Conservation (phyloP, 1,140 invertebrate genomes). For the Eumaeus atala region DNA sequence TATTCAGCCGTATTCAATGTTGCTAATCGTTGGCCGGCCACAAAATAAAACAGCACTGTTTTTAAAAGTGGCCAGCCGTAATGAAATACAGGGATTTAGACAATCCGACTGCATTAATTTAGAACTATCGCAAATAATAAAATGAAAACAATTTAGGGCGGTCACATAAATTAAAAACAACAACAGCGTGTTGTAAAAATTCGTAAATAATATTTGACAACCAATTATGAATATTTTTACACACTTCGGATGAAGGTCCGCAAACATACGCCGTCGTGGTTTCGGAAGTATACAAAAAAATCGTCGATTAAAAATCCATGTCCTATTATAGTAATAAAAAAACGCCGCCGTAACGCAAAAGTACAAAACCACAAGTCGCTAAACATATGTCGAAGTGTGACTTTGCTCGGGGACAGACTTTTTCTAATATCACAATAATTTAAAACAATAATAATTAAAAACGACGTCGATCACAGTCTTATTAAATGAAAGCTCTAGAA, state of each 20-base stretch:
- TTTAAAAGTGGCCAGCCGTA: too few species aligned
- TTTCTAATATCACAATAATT: slow-evolving; percentile 32
- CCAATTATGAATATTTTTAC: background rate
- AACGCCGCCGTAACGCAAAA: background rate
- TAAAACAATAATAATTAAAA: slow-evolving; percentile 28
- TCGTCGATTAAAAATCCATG: slow-evolving; percentile 3
- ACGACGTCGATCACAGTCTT: slow-evolving; percentile 38
- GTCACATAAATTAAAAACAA: too few species aligned
- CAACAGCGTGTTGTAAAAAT: too few species aligned
- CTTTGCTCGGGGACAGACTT: slow-evolving; percentile 45
- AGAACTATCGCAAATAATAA: too few species aligned
- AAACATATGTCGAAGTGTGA: slow-evolving; percentile 59
- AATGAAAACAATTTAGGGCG: too few species aligned
- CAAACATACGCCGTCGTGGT: too few species aligned
- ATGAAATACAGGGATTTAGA: too few species aligned
- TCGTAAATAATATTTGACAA: too few species aligned
- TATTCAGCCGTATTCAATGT: too few species aligned
- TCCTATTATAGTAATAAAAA: slow-evolving; percentile 6
- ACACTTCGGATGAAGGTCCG: background rate
- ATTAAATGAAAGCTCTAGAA: slow-evolving; percentile 27
- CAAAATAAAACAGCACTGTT: too few species aligned
- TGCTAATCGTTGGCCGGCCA: too few species aligned
- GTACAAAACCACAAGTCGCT: slow-evolving; percentile 45
- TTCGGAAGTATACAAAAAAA: background rate
- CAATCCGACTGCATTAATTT: too few species aligned